Conservation (phyloP, 2,113 vertebrate species). For the Morone chrysops region DNA sequence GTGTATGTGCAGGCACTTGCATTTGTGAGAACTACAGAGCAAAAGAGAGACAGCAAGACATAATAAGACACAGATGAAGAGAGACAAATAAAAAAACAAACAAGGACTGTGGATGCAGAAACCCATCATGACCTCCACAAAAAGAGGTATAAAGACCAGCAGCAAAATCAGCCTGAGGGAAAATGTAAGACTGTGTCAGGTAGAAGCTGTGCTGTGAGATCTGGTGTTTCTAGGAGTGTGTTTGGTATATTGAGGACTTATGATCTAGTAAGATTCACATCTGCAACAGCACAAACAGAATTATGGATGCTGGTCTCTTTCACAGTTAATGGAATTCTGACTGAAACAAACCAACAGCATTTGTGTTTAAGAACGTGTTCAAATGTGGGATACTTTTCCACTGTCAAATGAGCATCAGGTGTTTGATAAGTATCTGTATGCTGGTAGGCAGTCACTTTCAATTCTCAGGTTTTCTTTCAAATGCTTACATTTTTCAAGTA, state of each 20-base stretch:
- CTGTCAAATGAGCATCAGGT: not conserved
- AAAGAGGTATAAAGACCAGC: not conserved
- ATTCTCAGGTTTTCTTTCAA: not conserved
- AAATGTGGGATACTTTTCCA: not conserved
- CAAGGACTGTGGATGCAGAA: not conserved
- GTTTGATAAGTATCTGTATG: not conserved
- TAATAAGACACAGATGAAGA: slow-evolving; percentile 24
- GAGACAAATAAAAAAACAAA: slow-evolving; percentile 7
- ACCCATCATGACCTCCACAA: not conserved
- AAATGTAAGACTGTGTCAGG: not conserved
- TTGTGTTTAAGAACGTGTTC: not conserved
- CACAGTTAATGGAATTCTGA: slow-evolving; percentile 4
- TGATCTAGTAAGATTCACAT: slow-evolving; percentile 9
- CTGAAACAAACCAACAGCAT: not conserved
- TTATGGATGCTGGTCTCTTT: slow-evolving; percentile 14
- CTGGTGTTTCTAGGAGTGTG: not conserved
- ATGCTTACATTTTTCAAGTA: not conserved
- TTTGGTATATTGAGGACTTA: slow-evolving; percentile 21
- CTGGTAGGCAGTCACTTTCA: too few relatives aligned
- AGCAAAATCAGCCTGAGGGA: not conserved
- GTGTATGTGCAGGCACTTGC: not conserved
- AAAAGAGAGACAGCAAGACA: not conserved
- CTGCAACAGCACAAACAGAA: slow-evolving; percentile 21
- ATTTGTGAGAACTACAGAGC: too few relatives aligned
- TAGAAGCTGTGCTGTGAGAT: slow-evolving; percentile 16